phyloP scores from a whole-genome alignment of 2,888 invertebrate species.

The Habroteleia sp. region DNA sequence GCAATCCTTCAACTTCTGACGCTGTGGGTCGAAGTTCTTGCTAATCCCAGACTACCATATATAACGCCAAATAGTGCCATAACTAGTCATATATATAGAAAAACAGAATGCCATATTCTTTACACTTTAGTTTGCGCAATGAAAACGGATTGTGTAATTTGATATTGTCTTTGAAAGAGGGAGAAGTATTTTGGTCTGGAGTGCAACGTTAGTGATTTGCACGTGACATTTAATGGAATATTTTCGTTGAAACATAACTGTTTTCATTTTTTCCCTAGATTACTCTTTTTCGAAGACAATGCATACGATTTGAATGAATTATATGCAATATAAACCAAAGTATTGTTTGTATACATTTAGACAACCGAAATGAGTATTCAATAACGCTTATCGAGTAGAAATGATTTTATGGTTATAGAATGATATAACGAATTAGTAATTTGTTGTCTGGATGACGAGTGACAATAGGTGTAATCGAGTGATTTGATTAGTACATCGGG shows the following conservation, averaged over 20 bases:
- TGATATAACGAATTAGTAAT: no score
- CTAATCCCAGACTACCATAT: conserved; percentile 9
- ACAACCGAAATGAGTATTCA: no score
- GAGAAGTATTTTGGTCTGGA: no score
- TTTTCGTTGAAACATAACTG: no score
- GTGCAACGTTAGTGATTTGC: no score
- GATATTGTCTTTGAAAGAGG: conserved; percentile 1
- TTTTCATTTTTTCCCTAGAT: no score
- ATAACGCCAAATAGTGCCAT: conserved; percentile 50
- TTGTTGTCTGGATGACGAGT: no score
- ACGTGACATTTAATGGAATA: no score
- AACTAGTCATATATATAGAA: conserved; percentile 36
- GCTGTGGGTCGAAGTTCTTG: not conserved
- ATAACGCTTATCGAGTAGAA: no score
- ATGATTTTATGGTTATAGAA: no score
- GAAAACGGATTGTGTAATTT: not conserved
- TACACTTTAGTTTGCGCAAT: conserved; percentile 3
- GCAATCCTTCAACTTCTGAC: conserved; percentile 35
- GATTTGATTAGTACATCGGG: not conserved
- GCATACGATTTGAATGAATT: not conserved
- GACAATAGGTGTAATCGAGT: no score
- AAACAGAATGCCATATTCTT: conserved; percentile 17
- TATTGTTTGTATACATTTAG: conserved; percentile 3
- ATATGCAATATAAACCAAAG: conserved; percentile 22
- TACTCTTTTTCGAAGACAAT: no score